These are phyloP conservation scores for Borostomias antarcticus DNA, from an alignment of 2,797 vertebrate species.

Conservation along the genomic window DNA sequence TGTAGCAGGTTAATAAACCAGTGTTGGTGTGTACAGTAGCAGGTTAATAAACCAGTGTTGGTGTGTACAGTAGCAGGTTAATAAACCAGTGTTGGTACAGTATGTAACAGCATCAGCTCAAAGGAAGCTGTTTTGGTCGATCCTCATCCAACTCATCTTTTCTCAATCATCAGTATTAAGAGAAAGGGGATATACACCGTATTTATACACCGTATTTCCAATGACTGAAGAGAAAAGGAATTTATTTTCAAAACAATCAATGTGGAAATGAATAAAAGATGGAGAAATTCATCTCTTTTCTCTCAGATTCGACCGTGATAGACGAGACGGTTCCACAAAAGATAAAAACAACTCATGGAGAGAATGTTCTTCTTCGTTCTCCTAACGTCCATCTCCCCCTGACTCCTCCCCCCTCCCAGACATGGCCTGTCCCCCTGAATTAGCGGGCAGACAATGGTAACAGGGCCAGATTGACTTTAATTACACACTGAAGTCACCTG, in stretches of 20 bases:
- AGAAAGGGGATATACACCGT: neutral
- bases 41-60: neutral
- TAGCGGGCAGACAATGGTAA: conserved; percentile 27
- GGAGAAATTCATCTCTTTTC: conserved; percentile 17
- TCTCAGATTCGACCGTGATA: conserved; percentile 21
- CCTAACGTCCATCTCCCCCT: neutral
- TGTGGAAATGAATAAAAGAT: conserved; percentile 30
- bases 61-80: neutral
- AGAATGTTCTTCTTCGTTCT: neutral
- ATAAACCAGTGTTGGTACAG: too few species aligned
- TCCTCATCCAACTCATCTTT: conserved; percentile 36
- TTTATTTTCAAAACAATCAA: conserved; percentile 34
- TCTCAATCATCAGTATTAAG: conserved; percentile 30
- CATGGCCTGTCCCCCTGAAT: conserved; percentile 21
- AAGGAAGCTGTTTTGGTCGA: neutral
- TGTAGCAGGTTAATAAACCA: neutral
- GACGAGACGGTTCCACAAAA: neutral
- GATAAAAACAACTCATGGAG: neutral
- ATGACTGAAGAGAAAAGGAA: conserved; percentile 20
- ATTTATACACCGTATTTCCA: too few species aligned
- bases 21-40: too few species aligned
- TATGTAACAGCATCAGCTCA: neutral
- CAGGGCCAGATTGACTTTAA: conserved; percentile 43
- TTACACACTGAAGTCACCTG: conserved; percentile 49
- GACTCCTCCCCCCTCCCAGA: neutral